Conservation (phyloP, 1,140 invertebrate genomes). For the Ganaspis sp. region DNA sequence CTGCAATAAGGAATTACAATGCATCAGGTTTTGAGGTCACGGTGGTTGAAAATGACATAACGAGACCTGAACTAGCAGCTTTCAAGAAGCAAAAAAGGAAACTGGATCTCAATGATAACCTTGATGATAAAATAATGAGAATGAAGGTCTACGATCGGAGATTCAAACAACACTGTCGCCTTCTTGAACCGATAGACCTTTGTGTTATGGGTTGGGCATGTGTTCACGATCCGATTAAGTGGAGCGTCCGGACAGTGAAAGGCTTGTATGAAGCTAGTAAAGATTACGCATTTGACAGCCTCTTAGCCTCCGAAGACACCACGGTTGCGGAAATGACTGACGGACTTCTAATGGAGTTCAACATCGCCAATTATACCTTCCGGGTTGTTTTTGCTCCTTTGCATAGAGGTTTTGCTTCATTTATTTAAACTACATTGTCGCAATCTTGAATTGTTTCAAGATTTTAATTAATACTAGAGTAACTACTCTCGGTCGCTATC, state of each 20-base stretch:
- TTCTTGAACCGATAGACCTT: constrained; percentile 64
- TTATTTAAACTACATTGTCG: background rate
- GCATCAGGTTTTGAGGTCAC: constrained; percentile 63
- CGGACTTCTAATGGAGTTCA: constrained; percentile 60
- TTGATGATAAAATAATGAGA: constrained; percentile 35
- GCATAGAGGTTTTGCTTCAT: constrained; percentile 54
- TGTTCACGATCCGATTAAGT: constrained; percentile 66
- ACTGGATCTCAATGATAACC: background rate
- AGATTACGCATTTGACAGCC: constrained; percentile 61
- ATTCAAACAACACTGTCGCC: constrained; percentile 52
- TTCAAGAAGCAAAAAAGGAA: constrained; percentile 46
- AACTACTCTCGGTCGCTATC: no score
- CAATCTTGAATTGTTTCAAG: no score
- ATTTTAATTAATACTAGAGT: no score
- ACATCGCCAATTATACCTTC: constrained; percentile 71
- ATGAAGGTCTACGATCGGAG: constrained; percentile 51
- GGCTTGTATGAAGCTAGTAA: constrained; percentile 62
- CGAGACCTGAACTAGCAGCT: constrained; percentile 51
- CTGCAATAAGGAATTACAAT: constrained; percentile 55
- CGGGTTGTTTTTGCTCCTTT: constrained; percentile 65
- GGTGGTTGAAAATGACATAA: constrained; percentile 65
- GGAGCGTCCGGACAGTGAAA: constrained; percentile 63
- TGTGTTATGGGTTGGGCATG: constrained; percentile 72
- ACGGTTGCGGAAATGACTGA: constrained; percentile 56
- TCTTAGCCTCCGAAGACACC: constrained; percentile 56